A percentile compares a stretch with the other conserved stretches of the same genome.
These are phyloP conservation scores for Pilophorus perplexus DNA, from an alignment of 2,888 invertebrate species.

Conservation along the genomic window DNA sequence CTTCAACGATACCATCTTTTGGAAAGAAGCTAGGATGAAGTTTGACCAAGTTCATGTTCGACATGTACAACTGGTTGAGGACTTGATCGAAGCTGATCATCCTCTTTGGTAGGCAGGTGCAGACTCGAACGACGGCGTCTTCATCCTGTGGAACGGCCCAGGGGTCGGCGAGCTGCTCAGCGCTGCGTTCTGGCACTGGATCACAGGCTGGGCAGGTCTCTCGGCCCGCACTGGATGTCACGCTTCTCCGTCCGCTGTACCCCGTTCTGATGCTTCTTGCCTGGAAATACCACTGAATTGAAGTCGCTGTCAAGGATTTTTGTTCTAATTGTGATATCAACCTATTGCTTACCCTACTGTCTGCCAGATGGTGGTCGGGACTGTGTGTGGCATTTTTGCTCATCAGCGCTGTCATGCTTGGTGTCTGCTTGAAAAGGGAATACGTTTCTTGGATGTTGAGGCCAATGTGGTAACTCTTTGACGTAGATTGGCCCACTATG, in stretches of 20 bases:
- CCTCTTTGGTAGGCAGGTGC: constrained; percentile 42
- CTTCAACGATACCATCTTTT: neutral
- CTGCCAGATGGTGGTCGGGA: neutral
- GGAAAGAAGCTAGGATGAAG: constrained; percentile 21
- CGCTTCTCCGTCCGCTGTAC: constrained; percentile 1
- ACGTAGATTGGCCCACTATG: constrained; percentile 43
- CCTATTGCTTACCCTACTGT: constrained; percentile 6
- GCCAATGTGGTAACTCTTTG: constrained; percentile 41
- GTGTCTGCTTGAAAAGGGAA: constrained; percentile 41
- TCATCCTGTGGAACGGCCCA: constrained; percentile 38
- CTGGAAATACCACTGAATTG: neutral
- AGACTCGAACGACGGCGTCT: constrained; percentile 29
- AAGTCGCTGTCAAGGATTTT: too few relatives aligned
- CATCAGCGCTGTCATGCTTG: constrained; percentile 33
- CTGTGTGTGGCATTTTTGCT: neutral
- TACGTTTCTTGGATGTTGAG: constrained; percentile 42
- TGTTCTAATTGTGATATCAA: too few relatives aligned
- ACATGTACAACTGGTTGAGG: constrained; percentile 36
- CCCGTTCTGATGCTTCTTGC: constrained; percentile 5
- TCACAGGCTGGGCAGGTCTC: constrained; percentile 27
- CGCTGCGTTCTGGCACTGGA: constrained; percentile 10
- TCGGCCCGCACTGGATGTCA: constrained; percentile 1
- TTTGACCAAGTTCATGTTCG: constrained; percentile 19
- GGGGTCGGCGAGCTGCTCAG: constrained; percentile 33
- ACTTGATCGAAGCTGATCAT: constrained; percentile 42